These are phyloP conservation scores for Pantherophis vulpinus DNA, from an alignment of 2,797 vertebrate genomes.

Conservation along the genomic window DNA sequence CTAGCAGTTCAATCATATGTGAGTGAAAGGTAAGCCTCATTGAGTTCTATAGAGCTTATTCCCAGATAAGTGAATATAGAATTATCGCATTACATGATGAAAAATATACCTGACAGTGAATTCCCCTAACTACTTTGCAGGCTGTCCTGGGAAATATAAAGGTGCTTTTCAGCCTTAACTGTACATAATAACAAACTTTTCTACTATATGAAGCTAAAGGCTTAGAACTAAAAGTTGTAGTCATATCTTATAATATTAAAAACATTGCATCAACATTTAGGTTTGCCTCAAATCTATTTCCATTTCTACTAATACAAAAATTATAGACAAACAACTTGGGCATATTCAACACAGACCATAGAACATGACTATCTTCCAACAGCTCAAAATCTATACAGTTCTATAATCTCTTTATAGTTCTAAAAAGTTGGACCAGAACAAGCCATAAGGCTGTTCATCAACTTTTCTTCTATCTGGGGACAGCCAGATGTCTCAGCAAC, in stretches of 20 bases:
- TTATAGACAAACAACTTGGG: background rate
- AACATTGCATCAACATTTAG: background rate
- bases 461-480: background rate
- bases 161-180: conserved; percentile 76
- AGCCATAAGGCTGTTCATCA: background rate
- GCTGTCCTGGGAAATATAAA: conserved; percentile 78
- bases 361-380: background rate
- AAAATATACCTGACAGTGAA: conserved; percentile 80
- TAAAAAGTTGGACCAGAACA: background rate
- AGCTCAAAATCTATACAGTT: background rate
- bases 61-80: background rate
- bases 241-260: background rate
- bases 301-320: background rate
- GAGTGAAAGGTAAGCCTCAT: background rate
- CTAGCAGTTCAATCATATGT: conserved; percentile 34
- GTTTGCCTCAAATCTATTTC: background rate
- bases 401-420: background rate
- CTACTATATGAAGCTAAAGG: conserved; percentile 57
- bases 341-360: background rate
- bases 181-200: conserved; percentile 67
- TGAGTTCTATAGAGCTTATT: background rate
- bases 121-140: conserved; percentile 79
- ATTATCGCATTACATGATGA: conserved; percentile 68
- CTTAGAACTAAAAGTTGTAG: background rate
- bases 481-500: background rate